These are phyloP conservation scores for Muscina levida DNA, from an alignment of 2,888 invertebrate species.

Conservation along the genomic window DNA sequence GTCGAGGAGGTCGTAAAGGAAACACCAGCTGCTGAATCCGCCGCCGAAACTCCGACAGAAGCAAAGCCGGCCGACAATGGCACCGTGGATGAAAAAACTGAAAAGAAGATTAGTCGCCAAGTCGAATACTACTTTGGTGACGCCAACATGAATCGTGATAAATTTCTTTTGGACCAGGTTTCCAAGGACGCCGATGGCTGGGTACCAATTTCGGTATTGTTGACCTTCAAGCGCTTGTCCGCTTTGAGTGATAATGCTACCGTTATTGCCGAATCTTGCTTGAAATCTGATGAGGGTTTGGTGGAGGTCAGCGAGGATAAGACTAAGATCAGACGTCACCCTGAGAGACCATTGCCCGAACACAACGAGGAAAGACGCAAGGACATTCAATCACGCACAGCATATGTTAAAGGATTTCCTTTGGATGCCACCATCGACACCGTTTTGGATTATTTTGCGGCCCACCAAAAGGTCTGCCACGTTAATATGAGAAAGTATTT, in stretches of 20 bases:
- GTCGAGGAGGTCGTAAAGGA: conserved; percentile 62
- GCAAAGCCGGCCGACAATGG: conserved; percentile 44
- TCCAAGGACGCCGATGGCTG: conserved; percentile 94
- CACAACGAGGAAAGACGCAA: conserved; percentile 91
- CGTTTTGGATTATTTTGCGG: conserved; percentile 86
- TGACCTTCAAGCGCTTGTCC: conserved; percentile 93
- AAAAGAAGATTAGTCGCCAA: conserved; percentile 84
- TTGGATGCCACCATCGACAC: conserved; percentile 85
- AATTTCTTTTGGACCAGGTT: conserved; percentile 93
- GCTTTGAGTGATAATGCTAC: conserved; percentile 85
- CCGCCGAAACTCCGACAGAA: conserved; percentile 42
- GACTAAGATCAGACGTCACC: conserved; percentile 85
- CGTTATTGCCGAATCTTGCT: conserved; percentile 87
- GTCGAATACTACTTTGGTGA: conserved; percentile 88
- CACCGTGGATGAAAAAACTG: conserved; percentile 35
- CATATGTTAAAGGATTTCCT: conserved; percentile 94
- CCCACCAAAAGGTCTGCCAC: conserved; percentile 86
- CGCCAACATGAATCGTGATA: conserved; percentile 94
- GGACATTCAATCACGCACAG: conserved; percentile 87
- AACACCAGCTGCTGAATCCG: conserved; percentile 45
- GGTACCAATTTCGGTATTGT: conserved; percentile 91
- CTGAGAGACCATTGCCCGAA: conserved; percentile 87
- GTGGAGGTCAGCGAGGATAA: conserved; percentile 85
- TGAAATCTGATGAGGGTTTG: conserved; percentile 86
- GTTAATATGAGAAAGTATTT: conserved; percentile 83